Base-by-base conservation (phyloP, 53 echinoderm and acorn worm species). In the Antedon mediterranea region DNA sequence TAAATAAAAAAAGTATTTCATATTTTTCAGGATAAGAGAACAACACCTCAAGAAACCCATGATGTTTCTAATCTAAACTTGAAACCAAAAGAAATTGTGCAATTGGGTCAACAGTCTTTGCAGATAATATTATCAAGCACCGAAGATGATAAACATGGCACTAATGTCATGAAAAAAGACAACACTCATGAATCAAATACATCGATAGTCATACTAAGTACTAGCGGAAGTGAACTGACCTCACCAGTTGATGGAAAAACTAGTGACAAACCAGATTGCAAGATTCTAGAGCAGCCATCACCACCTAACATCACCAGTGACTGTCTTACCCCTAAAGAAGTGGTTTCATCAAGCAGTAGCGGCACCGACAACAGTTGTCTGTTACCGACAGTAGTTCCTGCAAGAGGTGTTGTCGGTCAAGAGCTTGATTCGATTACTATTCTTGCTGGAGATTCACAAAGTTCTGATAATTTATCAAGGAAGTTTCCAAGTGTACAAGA, bases 1-100 rank as follows among this genome's bases (percentile, higher is more conserved):
- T n/a, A n/a, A 37, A 37, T 37, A 37, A 37, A 37, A n/a, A 37
- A 37, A 37, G 11, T 33, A 18, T 28, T 33, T 30, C 37, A 7
- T 8, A 31, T 33, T 34, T 83, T 42, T 0, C 28, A 84, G 84
- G 79, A 84, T 31, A 78, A 79, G 34, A 78, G 71, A 73, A 71
- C 77, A 73, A 71, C 77, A 0, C 30, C 43, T 77, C 84, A 43
- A 84, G 79, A 14, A 14, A 79, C 74, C 71, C 73, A 83, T 31
- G 79, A 73, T 37, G 29, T 43, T 57, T 34, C 76, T 11, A 33
- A 6, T 32, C 7, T 20, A 43, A 33, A 41, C 28, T 29, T 29
- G 6, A 42, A 15, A 29, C 81, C 31, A 14, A 28, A 28, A 43
- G 74, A 31, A 43, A 32, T 8, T 30, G 43, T 30, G 4, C 75